phyloP scores from a whole-genome alignment of 2,888 invertebrate species.

The Leptarthrus brevirostris region DNA sequence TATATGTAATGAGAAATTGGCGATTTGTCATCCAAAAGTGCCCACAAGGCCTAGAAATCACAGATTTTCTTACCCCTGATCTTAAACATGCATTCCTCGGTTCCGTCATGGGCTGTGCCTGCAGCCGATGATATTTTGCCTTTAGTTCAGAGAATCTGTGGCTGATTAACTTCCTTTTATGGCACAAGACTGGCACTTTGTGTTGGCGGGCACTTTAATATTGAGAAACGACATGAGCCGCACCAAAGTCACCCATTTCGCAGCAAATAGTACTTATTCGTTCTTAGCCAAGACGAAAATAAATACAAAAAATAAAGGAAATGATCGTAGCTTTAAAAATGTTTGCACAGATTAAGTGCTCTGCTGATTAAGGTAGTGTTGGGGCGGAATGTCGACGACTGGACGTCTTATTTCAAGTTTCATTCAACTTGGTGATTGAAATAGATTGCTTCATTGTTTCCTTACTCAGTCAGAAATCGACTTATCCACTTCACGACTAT shows the following conservation, averaged over 20 bases:
- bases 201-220: slow-evolving; percentile 61
- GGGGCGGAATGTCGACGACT: slow-evolving; percentile 22
- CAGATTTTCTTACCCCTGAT: slow-evolving; percentile 21
- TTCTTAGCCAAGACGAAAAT: not conserved
- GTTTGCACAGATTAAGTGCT: slow-evolving; percentile 28
- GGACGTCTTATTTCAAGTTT: slow-evolving; percentile 15
- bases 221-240: slow-evolving; percentile 17
- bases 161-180: slow-evolving; percentile 52
- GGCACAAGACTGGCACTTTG: slow-evolving; percentile 48
- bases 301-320: not conserved
- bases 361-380: slow-evolving; percentile 20
- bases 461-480: too few relatives aligned
- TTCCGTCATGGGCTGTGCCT: slow-evolving; percentile 19
- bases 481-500: too few relatives aligned
- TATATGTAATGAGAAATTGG: slow-evolving; percentile 17
- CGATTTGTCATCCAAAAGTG: slow-evolving; percentile 17
- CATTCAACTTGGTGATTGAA: not conserved
- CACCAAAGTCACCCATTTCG: slow-evolving; percentile 17
- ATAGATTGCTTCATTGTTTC: too few relatives aligned
- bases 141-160: slow-evolving; percentile 7
- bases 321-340: slow-evolving; percentile 23
- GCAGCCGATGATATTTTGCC: slow-evolving; percentile 14
- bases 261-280: slow-evolving; percentile 9
- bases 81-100: slow-evolving; percentile 21
- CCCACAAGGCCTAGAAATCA: slow-evolving; percentile 23